Conservation (phyloP, 2,113 vertebrate species). For the Bos indicus region DNA sequence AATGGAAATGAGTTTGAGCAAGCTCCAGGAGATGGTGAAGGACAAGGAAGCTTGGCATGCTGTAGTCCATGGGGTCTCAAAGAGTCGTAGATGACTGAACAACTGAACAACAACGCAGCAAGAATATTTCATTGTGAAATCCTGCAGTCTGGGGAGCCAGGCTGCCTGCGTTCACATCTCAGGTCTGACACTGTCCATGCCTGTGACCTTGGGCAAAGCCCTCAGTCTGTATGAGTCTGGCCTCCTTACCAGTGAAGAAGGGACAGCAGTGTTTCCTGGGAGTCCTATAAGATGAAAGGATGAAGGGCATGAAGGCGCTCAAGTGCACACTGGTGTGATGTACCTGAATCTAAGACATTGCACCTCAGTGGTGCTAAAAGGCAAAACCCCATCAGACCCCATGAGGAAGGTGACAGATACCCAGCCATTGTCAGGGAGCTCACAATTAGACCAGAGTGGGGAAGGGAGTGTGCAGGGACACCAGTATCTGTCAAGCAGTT, state of each 20-base stretch:
- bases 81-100: background rate
- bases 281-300: background rate
- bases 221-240: background rate
- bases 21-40: background rate
- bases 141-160: fast-evolving
- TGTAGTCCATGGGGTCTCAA: background rate
- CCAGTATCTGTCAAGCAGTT: fast-evolving
- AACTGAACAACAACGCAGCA: background rate
- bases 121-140: fast-evolving
- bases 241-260: background rate
- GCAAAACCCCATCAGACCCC: too few relatives aligned
- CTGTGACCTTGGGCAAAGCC: background rate
- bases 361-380: background rate
- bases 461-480: too few relatives aligned
- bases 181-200: fast-evolving
- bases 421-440: fast-evolving
- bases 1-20: background rate
- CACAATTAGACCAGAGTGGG: fast-evolving
- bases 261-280: fast-evolving
- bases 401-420: fast-evolving
- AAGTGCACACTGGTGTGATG: fast-evolving
- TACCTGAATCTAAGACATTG: fast-evolving
- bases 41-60: background rate
- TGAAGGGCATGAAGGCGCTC: fast-evolving
- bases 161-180: fast-evolving